phyloP scores from a whole-genome alignment of 2,113 vertebrate genomes.

The Pteropus alecto region DNA sequence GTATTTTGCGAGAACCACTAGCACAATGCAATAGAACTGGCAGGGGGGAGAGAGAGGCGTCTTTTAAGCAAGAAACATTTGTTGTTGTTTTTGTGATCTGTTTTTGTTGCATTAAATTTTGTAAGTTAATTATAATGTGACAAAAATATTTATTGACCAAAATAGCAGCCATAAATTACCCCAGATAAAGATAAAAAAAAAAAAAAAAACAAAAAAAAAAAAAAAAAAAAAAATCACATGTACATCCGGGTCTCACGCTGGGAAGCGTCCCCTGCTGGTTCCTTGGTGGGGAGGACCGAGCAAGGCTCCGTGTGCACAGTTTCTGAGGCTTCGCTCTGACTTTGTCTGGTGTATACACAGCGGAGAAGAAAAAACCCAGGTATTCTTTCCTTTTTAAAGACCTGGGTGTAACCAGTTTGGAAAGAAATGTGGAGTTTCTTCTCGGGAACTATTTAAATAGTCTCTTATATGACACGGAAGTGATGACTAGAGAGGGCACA shows the following conservation, averaged over 20 bases:
- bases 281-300: too few relatives aligned
- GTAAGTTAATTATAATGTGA: not conserved
- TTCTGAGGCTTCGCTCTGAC: not conserved
- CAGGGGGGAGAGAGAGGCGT: not conserved
- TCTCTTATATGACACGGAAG: not conserved
- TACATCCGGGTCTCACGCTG: too few relatives aligned
- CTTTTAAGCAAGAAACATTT: slow-evolving; percentile 68
- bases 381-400: not conserved
- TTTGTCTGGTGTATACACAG: not conserved
- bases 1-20: not conserved
- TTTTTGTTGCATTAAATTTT: not conserved
- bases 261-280: not conserved
- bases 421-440: not conserved
- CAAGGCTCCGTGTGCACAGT: accelerated
- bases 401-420: not conserved
- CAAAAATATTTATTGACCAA: not conserved
- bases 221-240: too few relatives aligned
- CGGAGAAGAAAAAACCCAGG: not conserved
- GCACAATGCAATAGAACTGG: not conserved
- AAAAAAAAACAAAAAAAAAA: too few relatives aligned
- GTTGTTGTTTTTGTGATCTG: not conserved
- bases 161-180: not conserved
- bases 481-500: not conserved
- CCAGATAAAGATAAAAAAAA: not conserved
- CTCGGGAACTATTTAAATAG: not conserved